phyloP scores from a whole-genome alignment of 1,140 invertebrate species.

The Papilio dardanus region DNA sequence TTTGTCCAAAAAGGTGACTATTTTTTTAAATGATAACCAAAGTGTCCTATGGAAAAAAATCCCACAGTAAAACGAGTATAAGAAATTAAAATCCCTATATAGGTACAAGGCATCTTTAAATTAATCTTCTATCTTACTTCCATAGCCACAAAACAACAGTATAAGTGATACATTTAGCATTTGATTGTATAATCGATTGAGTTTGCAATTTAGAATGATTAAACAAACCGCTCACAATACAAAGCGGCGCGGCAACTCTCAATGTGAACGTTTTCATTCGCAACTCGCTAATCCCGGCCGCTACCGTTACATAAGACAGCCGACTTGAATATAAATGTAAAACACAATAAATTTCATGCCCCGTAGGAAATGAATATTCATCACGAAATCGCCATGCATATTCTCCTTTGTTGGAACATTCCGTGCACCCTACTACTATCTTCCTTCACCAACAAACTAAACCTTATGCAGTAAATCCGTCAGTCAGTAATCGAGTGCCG shows the following conservation, averaged over 20 bases:
- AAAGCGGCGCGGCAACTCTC: slow-evolving; percentile 52
- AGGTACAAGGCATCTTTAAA: neutral
- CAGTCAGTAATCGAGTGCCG: slow-evolving; percentile 63
- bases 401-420: slow-evolving; percentile 78
- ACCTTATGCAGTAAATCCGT: slow-evolving; percentile 60
- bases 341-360: slow-evolving; percentile 83
- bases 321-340: slow-evolving; percentile 82
- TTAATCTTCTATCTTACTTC: neutral
- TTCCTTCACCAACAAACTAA: slow-evolving; percentile 52
- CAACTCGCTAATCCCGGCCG: slow-evolving; percentile 79
- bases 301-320: slow-evolving; percentile 82
- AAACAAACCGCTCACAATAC: slow-evolving; percentile 59
- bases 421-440: slow-evolving; percentile 61
- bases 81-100: too few relatives aligned
- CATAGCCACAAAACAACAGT: neutral
- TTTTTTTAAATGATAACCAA: neutral
- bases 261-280: slow-evolving; percentile 66
- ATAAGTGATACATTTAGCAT: neutral
- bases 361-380: slow-evolving; percentile 83
- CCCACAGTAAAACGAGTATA: too few relatives aligned
- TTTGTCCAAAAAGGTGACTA: neutral
- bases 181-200: slow-evolving; percentile 7
- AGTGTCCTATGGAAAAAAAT: too few relatives aligned
- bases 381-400: slow-evolving; percentile 82
- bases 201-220: slow-evolving; percentile 34